Evolutionary conservation across 2,888 invertebrate species (phyloP), one percentile per base, ranked within the genome.

Genomic region (Drosophila nr. fundita): DNA sequence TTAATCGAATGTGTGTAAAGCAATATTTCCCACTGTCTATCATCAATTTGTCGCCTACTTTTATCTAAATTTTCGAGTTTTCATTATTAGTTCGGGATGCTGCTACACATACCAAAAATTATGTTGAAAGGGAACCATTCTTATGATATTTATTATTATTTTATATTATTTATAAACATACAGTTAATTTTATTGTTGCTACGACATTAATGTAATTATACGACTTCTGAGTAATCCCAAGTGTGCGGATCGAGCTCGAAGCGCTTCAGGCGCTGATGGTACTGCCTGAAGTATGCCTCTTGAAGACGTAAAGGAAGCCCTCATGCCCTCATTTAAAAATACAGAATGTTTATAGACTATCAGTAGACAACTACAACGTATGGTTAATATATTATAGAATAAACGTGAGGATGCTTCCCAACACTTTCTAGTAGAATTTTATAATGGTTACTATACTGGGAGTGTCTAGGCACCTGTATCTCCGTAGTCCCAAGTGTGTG

Each of bases 231-330:
- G 30, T 64, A 73, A 11, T 78, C 73, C 63, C 67, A 78, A 21
- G 18, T 57, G 21, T 73, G 76, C 0, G 73, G 82, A 65, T 76
- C 98, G 94, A 98, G 98, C 30, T 78, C 82, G 34, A 66, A 82
- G 0, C 80, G 80, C 53, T 58, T 72, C 30, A 82, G n/a, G 1
- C 80, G 78, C 62, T 80, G 80, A 27, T 69, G 59, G 1, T 63
- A 82, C 27, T 80, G 68, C 0, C 69, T 66, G 30, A 80, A 82
- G 55, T 82, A 82, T 0, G 50, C 76, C 67, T 82, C 42, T 81
- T 74, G 8, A 32, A 83, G 21, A 76, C 27, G 0, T 74, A 63
- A 62, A 48, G 80, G 55, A 40, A 67, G 0, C 52, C 54, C 57
- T 78, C 78, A 1, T 11, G 65, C 15, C 52, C 57, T 78, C 78